These are phyloP conservation scores for Oscheius sp. DNA, from an alignment of 2,888 invertebrate species.

Conservation along the genomic window DNA sequence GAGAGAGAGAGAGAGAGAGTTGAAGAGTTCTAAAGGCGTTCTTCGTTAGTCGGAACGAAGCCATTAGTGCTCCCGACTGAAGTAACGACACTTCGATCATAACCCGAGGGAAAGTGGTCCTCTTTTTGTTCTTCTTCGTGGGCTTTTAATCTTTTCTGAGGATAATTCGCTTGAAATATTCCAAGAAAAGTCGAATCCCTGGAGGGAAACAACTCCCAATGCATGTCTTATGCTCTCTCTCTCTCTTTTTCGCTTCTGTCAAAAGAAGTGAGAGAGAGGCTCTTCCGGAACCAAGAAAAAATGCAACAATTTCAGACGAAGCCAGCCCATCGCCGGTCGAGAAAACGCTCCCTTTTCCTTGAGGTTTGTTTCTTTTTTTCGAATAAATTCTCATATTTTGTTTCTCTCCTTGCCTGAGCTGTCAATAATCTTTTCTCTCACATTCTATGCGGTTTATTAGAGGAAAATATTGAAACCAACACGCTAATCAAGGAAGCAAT, in stretches of 20 bases:
- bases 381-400: no score
- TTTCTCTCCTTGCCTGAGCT: background rate
- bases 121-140: background rate
- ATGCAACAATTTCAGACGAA: constrained; percentile 10
- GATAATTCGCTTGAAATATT: background rate
- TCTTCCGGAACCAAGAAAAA: no score
- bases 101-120: background rate
- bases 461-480: no score
- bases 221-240: constrained; percentile 17
- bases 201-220: no score
- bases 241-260: background rate
- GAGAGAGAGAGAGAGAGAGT: no score
- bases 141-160: background rate
- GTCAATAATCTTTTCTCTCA: background rate
- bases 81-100: constrained; percentile 6
- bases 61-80: background rate
- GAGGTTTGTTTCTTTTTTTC: constrained; percentile 17
- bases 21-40: no score
- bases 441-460: no score
- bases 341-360: constrained; percentile 23
- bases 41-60: no score
- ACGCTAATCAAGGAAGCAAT: no score
- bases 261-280: no score
- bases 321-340: constrained; percentile 3
- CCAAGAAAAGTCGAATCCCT: background rate